Base-by-base conservation (phyloP, 2,888 invertebrate genomes). In the Philereme transversata region DNA sequence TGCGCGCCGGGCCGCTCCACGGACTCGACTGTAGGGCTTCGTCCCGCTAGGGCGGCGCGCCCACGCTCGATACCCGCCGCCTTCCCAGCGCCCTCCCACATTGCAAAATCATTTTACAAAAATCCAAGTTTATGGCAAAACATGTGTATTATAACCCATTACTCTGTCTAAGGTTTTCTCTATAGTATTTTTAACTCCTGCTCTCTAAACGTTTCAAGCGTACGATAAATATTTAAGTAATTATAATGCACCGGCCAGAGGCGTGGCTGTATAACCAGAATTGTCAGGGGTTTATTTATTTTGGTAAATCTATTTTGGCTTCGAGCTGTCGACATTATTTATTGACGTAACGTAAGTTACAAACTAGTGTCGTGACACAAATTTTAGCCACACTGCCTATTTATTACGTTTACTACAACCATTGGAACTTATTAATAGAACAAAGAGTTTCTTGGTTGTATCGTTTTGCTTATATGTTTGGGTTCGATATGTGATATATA, bases 61-160 rank as follows among this genome's bases (percentile, higher is more conserved):
- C 90, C 87, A 84, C 91, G 91, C 88, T 90, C 91, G 86, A 91
- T 91, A 90, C 86, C 62, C 84, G 85, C 85, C 85, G 87, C 87
- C 89, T 84, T 79, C 81, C 88, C 82, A 82, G 77, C 90, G 83
- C 88, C 90, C 88, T 86, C 89, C 90, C 86, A 86, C 87, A 83
- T 87, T 85, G 84, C 87, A 84, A 88, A 87, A 86, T 83, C 84
- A 83, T 81, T 80, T 79, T 77, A 81, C 79, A 84, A 81, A 84
- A 81, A 82, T 73, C 81, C 77, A 76, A 81, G 79, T 65, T 62
- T 65, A 65, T 54, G 51, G 49, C 52, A 40, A 61, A 57, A 64
- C 57, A 62, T 55, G 51, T 34, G 48, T 40, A 61, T 61, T 56
- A 54, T 51, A 45, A 54, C 22, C 43, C 57, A 64, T 63, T 58